Evolutionary conservation across 1,140 invertebrate species (phyloP).

Genomic region (Eriosoma lanigerum): DNA sequence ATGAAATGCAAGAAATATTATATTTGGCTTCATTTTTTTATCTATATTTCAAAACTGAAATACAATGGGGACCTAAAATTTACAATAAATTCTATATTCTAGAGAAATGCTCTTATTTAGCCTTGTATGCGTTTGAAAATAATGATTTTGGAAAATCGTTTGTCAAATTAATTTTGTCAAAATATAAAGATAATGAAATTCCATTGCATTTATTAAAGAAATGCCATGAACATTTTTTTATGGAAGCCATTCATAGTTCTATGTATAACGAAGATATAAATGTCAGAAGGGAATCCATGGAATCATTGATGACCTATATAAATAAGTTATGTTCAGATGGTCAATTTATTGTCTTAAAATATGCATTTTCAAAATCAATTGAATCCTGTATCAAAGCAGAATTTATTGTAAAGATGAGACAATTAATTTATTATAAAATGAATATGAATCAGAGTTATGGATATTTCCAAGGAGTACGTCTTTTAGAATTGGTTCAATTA

Average conservation of each 20-base stretch:
- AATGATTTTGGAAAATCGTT: slow-evolving; percentile 18
- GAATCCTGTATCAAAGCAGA: neutral
- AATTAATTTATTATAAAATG: neutral
- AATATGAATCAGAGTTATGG: neutral
- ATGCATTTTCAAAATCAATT: neutral
- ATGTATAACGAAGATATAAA: neutral
- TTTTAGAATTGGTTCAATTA: neutral
- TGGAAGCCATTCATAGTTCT: neutral
- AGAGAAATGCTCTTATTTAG: slow-evolving; percentile 1
- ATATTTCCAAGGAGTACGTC: slow-evolving; percentile 19
- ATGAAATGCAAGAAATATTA: neutral
- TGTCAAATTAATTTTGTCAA: slow-evolving; percentile 8
- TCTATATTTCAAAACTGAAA: slow-evolving; percentile 23
- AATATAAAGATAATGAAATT: slow-evolving; percentile 33
- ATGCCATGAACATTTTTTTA: neutral
- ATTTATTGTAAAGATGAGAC: slow-evolving; percentile 4
- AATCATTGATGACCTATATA: neutral
- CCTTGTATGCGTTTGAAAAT: neutral
- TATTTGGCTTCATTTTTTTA: slow-evolving; percentile 34
- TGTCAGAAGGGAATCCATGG: neutral
- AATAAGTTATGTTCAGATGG: slow-evolving; percentile 16
- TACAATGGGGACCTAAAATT: slow-evolving; percentile 16
- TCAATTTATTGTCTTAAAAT: neutral
- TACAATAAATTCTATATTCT: slow-evolving; percentile 15
- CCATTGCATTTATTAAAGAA: neutral